Conservation (phyloP, 2,888 invertebrate species). For the Polietes domitor region DNA sequence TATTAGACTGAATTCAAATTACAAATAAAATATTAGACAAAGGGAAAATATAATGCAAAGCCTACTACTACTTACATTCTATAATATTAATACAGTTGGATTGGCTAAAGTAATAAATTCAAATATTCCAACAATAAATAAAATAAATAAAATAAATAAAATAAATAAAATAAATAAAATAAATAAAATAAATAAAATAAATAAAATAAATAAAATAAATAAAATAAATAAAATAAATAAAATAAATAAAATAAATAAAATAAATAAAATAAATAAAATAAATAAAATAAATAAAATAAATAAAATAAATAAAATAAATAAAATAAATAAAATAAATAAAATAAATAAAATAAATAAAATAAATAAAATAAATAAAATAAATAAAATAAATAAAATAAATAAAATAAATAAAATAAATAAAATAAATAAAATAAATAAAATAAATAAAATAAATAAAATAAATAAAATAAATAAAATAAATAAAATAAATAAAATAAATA, state of each 20-base stretch:
- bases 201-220: conserved; percentile 20
- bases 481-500: conserved; percentile 1
- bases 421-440: conserved; percentile 5
- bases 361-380: conserved; percentile 28
- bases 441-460: neutral
- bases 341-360: conserved; percentile 10
- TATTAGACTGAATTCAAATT: no score
- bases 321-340: conserved; percentile 13
- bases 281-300: conserved; percentile 30
- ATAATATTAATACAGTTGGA: no score
- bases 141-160: conserved; percentile 15
- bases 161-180: conserved; percentile 37
- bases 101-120: no score
- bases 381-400: conserved; percentile 20
- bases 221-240: conserved; percentile 7
- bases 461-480: conserved; percentile 5
- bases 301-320: conserved; percentile 34
- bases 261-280: conserved; percentile 22
- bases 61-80: no score
- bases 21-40: no score
- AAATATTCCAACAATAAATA: no score
- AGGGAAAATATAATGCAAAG: no score
- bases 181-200: conserved; percentile 29
- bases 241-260: conserved; percentile 13
- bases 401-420: neutral